A percentile compares a stretch with the other conserved stretches of the same genome.
Conservation (phyloP, 2,888 invertebrate genomes). For the Antheraea assamensis region DNA sequence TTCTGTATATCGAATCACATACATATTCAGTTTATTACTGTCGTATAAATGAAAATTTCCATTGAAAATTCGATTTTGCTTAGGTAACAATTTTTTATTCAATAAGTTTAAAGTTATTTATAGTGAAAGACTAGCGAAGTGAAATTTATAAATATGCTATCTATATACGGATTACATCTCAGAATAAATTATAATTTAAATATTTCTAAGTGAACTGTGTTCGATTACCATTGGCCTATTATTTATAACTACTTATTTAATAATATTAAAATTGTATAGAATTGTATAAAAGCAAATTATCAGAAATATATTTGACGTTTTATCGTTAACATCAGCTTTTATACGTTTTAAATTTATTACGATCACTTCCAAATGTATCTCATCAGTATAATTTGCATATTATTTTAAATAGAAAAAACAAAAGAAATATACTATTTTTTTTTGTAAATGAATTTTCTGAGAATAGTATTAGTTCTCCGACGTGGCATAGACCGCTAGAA, state of each 20-base stretch:
- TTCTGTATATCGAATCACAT: not conserved
- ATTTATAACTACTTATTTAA: not conserved
- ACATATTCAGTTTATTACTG: not conserved
- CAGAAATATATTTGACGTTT: not conserved
- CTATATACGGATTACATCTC: not conserved
- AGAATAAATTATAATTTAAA: not conserved
- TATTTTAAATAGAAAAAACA: not conserved
- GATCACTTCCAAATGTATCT: not conserved
- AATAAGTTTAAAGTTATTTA: not conserved
- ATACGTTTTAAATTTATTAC: not conserved
- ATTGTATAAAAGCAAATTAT: not conserved
- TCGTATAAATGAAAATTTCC: not conserved
- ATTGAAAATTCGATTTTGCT: not conserved
- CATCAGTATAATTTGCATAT: not conserved
- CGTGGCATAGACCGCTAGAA: constrained; percentile 32
- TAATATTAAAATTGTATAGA: not conserved
- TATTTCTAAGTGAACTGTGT: not conserved
- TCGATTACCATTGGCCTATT: not conserved
- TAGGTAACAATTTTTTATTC: not conserved
- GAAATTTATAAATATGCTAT: not conserved
- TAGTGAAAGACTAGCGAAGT: not conserved
- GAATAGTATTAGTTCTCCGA: constrained; percentile 7
- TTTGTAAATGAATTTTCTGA: not conserved
- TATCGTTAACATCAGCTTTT: not conserved
- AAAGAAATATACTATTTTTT: not conserved